Evolutionary conservation across 1,140 invertebrate species (phyloP).

Genomic region (Drosophila asahinai): DNA sequence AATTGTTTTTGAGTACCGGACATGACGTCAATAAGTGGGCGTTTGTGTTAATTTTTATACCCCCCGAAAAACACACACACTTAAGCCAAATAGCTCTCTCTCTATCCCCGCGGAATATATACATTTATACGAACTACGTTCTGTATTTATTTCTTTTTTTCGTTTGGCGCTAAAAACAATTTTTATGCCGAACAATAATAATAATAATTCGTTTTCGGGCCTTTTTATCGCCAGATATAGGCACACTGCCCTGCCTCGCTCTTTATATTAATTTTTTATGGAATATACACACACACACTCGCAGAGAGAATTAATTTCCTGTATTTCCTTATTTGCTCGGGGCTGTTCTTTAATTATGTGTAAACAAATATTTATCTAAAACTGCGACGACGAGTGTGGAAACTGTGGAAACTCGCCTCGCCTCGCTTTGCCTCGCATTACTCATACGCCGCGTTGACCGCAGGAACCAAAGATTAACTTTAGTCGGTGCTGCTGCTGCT

Average conservation of each 20-base stretch:
- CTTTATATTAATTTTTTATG: constrained; percentile 43
- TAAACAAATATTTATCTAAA: constrained; percentile 61
- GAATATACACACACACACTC: not conserved
- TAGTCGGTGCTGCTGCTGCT: constrained; percentile 5
- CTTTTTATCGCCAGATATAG: constrained; percentile 61
- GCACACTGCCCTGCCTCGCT: not conserved
- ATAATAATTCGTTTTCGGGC: constrained; percentile 57
- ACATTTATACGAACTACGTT: constrained; percentile 10
- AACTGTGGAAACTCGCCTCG: not conserved
- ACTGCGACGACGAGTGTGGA: constrained; percentile 3
- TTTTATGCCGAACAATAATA: constrained; percentile 64
- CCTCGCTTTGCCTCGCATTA: constrained; percentile 35
- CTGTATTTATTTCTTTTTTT: constrained; percentile 39
- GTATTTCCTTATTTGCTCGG: constrained; percentile 67
- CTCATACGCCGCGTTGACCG: constrained; percentile 59
- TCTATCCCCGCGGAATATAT: not conserved
- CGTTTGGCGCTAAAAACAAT: constrained; percentile 45
- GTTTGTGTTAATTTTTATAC: constrained; percentile 81
- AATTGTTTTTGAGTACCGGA: constrained; percentile 84
- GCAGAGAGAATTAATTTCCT: constrained; percentile 63
- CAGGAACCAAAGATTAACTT: constrained; percentile 22
- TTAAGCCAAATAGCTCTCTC: constrained; percentile 17
- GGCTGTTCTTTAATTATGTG: constrained; percentile 59
- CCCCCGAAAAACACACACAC: constrained; percentile 46
- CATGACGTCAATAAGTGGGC: constrained; percentile 83